Conservation (phyloP, 92 coral and sea anemone genomes). For the Heliopora coerulea region DNA sequence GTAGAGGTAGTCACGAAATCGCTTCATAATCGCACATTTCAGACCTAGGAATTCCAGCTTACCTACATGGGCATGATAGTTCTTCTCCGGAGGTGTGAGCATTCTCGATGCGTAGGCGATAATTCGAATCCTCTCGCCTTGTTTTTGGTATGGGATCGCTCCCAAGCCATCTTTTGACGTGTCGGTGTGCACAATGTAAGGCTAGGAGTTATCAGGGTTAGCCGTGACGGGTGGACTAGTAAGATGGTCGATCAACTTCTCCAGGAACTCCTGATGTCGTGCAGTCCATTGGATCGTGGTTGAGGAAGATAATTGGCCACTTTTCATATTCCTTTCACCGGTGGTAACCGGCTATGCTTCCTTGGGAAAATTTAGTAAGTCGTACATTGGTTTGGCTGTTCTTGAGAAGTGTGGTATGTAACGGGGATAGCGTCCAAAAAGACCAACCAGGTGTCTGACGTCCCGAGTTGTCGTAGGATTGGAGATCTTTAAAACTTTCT, state of each 20-base stretch:
- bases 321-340: not conserved
- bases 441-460: slow-evolving; percentile 20
- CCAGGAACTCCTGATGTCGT: slow-evolving; percentile 4
- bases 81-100: slow-evolving; percentile 55
- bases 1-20: slow-evolving; percentile 53
- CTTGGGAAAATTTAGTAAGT: not conserved
- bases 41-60: slow-evolving; percentile 53
- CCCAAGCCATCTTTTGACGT: slow-evolving; percentile 17
- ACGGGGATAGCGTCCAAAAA: not conserved
- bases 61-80: slow-evolving; percentile 51
- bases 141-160: slow-evolving; percentile 19
- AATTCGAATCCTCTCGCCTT: slow-evolving; percentile 29
- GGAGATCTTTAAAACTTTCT: not conserved
- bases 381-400: not conserved
- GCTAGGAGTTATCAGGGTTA: not conserved
- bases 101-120: slow-evolving; percentile 53
- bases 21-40: slow-evolving; percentile 48
- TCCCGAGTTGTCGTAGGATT: slow-evolving; percentile 10
- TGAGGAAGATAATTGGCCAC: not conserved
- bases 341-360: not conserved
- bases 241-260: slow-evolving; percentile 1
- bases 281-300: not conserved
- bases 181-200: slow-evolving; percentile 22
- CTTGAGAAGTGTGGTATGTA: slow-evolving; percentile 6
- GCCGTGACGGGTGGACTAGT: slow-evolving; percentile 23